A percentile compares a stretch with the other conserved stretches of the same genome.
Conservation (phyloP, 2,797 vertebrate genomes). For the Megalops cyprinoides region DNA sequence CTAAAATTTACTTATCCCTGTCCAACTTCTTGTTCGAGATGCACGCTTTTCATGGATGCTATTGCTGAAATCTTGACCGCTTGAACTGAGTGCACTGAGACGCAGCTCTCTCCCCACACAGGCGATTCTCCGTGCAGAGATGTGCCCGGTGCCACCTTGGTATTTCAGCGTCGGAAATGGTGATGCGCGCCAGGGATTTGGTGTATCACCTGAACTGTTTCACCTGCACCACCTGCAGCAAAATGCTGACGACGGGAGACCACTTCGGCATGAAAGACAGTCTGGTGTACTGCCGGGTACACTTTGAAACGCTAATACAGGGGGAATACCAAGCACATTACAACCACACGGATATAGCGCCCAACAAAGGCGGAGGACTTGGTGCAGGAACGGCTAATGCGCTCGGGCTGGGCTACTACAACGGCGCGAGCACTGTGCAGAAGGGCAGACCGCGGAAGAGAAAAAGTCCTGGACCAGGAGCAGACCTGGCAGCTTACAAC, state of each 20-base stretch:
- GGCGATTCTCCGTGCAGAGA: conserved; percentile 98
- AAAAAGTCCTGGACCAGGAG: conserved; percentile 91
- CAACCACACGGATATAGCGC: conserved; percentile 87
- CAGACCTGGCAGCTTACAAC: conserved; percentile 92
- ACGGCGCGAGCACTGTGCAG: conserved; percentile 94
- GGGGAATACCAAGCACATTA: conserved; percentile 94
- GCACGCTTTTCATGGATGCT: not conserved
- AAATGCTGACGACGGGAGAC: conserved; percentile 96
- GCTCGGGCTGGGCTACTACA: conserved; percentile 94
- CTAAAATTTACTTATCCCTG: no score
- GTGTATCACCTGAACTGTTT: conserved; percentile 98
- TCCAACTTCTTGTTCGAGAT: no score
- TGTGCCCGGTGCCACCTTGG: conserved; percentile 96
- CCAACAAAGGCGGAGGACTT: conserved; percentile 74
- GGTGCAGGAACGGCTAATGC: conserved; percentile 82
- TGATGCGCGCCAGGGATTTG: conserved; percentile 96
- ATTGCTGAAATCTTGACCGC: not conserved
- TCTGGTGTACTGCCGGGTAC: conserved; percentile 95
- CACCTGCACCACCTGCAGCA: conserved; percentile 96
- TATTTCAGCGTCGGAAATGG: conserved; percentile 98
- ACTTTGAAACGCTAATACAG: conserved; percentile 96
- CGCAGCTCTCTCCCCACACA: conserved; percentile 64
- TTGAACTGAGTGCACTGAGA: not conserved
- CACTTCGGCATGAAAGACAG: conserved; percentile 99
- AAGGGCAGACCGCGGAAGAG: conserved; percentile 96